Base-by-base conservation (phyloP, 2,113 vertebrate genomes). In the Silurus asotus region DNA sequence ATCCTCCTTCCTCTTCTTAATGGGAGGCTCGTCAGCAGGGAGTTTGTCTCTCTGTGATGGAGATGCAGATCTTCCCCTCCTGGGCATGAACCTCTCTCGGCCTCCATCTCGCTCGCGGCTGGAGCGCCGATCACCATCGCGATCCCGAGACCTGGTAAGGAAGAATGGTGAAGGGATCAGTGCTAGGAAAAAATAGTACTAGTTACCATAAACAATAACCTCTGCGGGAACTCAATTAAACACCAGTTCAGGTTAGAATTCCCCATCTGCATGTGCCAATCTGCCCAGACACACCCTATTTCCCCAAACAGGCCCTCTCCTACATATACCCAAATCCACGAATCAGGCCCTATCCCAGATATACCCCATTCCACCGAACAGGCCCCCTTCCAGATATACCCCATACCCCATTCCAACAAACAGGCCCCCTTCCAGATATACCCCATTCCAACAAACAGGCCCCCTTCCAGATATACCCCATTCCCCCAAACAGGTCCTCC, bases 1-100 rank as follows among this genome's bases (percentile, higher is more conserved):
- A 49, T 96, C 97, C 86, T 99, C 97, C 82, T 98, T 99, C 93
- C 96, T 99, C 92, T 97, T 99, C 93, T 99, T 99, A 0, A 94
- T 84, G 0, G 94, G 61, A 0, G 95, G 93, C 88, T 95, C 92
- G 0, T 97, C 96, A 0, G 92, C 92, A 0, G 90, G 92, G 65
- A 84, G 82, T 19, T 94, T 72, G 0, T 94, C 94, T 81, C 65
- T 91, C 75, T 94, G 89, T 53, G 93, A 90, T 28, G 96, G 95
- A 25, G 96, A 95, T 0, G 92, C 89, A 0, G 96, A 95, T 67
- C 93, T 95, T n/a, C 94, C 95, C 65, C 95, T 94, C 83, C 95
- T 94, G 49, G 84, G 82, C 61, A 92, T 77, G 5, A 74, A 74
- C 82, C 82, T 72, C 48, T 82, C 64, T 67, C 85, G 17, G 14